These are phyloP conservation scores for Sylvietta virens DNA, from an alignment of 2,113 vertebrate genomes.

Conservation along the genomic window DNA sequence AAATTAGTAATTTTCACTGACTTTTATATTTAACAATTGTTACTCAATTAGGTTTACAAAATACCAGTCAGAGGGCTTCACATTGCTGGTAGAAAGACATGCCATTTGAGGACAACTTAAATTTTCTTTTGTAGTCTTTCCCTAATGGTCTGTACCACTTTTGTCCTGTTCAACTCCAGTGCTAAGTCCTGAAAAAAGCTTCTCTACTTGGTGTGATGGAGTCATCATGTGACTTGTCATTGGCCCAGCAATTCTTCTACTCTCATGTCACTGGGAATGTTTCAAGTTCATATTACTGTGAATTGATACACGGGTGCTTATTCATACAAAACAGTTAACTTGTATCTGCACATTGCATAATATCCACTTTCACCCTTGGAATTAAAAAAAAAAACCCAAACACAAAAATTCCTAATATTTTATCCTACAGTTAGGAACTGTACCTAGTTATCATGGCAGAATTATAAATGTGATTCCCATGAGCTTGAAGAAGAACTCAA, in stretches of 20 bases:
- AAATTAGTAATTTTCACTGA: neutral
- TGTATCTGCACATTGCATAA: neutral
- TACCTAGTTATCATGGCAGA: neutral
- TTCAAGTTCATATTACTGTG: neutral
- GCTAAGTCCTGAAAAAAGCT: neutral
- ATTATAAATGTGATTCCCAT: neutral
- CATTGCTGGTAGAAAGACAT: neutral
- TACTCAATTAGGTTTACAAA: neutral
- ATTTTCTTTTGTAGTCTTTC: neutral
- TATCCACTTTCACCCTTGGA: neutral
- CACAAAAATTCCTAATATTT: neutral
- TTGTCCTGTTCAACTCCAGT: neutral
- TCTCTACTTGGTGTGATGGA: neutral
- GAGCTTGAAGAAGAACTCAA: neutral
- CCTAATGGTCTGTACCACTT: neutral
- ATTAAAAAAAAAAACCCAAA: neutral
- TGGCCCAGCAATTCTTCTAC: neutral
- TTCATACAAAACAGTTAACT: neutral
- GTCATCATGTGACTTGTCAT: neutral
- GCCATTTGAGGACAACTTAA: neutral
- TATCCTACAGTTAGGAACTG: neutral
- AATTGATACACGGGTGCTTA: neutral
- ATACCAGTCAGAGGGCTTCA: neutral
- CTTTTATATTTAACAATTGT: neutral
- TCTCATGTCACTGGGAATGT: fast-evolving